These are phyloP conservation scores for Heteromormyrus szaboi DNA, from an alignment of 2,797 vertebrate genomes.

Conservation along the genomic window DNA sequence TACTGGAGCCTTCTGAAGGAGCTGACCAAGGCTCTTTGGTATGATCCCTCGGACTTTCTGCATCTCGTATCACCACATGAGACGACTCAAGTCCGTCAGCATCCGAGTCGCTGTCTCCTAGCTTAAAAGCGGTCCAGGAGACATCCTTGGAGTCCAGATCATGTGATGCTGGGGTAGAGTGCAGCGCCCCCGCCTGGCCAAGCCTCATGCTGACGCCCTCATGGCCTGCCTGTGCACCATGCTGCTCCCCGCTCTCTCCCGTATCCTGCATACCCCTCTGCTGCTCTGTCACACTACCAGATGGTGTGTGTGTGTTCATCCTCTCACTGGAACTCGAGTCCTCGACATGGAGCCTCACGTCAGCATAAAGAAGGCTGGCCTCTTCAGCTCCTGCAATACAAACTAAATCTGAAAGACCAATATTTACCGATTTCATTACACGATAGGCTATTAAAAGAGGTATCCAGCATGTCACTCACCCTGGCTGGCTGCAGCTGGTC, in stretches of 20 bases:
- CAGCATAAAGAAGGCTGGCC: neutral
- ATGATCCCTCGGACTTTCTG: too few species aligned
- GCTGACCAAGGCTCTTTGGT: too few species aligned
- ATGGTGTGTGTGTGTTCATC: neutral
- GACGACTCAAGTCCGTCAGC: neutral
- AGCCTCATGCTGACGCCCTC: neutral
- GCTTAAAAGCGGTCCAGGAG: neutral
- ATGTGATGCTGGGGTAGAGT: neutral
- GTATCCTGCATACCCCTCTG: neutral
- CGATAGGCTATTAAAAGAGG: neutral
- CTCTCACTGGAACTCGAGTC: neutral
- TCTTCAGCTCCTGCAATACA: neutral
- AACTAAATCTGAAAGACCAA: neutral
- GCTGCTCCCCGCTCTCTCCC: neutral
- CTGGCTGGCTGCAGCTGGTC: neutral
- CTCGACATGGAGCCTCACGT: neutral
- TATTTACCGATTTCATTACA: neutral
- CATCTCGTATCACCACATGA: neutral
- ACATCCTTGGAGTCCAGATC: conserved; percentile 1
- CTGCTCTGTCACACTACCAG: neutral
- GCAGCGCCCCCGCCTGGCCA: neutral
- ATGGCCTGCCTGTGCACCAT: neutral
- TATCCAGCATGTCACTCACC: neutral
- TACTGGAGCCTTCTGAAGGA: neutral
- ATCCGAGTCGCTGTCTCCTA: conserved; percentile 1